Base-by-base conservation (phyloP, 2,888 invertebrate genomes). In the Heliconius charithonia region DNA sequence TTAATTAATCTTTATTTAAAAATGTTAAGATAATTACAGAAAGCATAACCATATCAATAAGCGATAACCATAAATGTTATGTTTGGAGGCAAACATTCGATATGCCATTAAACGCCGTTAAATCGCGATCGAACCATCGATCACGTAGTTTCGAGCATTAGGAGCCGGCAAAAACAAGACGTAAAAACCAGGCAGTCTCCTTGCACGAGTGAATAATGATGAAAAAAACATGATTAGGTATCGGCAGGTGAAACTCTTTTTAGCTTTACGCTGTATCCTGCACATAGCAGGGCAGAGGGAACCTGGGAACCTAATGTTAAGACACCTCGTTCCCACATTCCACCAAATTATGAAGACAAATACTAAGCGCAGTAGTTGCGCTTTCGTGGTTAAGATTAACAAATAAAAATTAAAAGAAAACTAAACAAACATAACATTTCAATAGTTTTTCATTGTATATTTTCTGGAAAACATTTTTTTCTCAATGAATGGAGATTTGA, bases 81-180 rank as follows among this genome's bases (percentile, higher is more conserved):
- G 65, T 63, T 75, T 78, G 67, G 78, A 62, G 72, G 62, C n/a
- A 45, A 73, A 37, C 29, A 72, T 78, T 63, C 72, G 75, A 56
- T 72, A 51, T 73, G 78, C 78, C 29, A 72, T 80, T 80, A 75
- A 65, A 71, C 67, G 77, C 62, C 67, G 72, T 77, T 81, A 81
- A 81, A 79, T 81, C 73, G 72, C 56, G 22, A 27, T 56, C 41
- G 59, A 65, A 65, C 78, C 78, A 80, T 78, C 62, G 76, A 74
- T 78, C 76, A 78, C 71, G 69, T 73, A 65, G 63, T 66, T 72
- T 37, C 66, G 56, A 66, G n/a, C n/a, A n/a, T n/a, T n/a, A n/a
- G n/a, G n/a, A n/a, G n/a, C n/a, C n/a, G n/a, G n/a, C n/a, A n/a
- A n/a, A n/a, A n/a, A n/a, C n/a, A n/a, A n/a, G n/a, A n/a, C n/a